A percentile compares a stretch with the other conserved stretches of the same genome.
These are phyloP conservation scores for Acanthornis magna DNA, from an alignment of 2,797 vertebrate genomes.

Conservation along the genomic window DNA sequence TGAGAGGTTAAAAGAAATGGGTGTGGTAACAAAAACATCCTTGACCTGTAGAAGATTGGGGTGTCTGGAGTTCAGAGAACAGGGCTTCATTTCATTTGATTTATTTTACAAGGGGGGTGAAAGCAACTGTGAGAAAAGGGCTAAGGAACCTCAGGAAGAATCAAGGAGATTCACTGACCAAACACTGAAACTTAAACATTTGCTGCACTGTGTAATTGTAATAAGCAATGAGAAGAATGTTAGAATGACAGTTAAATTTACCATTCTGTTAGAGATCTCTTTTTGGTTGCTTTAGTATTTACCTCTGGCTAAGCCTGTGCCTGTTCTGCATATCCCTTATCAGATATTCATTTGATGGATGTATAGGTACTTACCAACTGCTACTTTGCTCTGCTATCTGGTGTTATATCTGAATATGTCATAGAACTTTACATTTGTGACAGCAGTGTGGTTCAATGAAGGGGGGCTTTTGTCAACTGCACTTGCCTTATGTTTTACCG, in stretches of 20 bases:
- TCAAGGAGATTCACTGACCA: neutral
- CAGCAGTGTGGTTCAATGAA: neutral
- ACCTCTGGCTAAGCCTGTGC: neutral
- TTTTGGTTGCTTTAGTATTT: neutral
- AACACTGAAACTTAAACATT: neutral
- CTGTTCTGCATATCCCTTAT: neutral
- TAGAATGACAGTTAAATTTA: neutral
- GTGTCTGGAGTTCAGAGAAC: neutral
- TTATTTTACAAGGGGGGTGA: neutral
- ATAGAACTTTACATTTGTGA: neutral
- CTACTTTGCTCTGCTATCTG: neutral
- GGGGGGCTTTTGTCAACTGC: neutral
- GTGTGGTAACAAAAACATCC: conserved; percentile 8
- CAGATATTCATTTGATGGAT: neutral
- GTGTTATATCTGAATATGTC: neutral
- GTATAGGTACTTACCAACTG: neutral
- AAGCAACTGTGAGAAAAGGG: neutral
- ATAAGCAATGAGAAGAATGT: neutral
- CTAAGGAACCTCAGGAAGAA: neutral
- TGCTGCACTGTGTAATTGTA: neutral
- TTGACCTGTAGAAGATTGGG: neutral
- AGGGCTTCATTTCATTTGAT: neutral
- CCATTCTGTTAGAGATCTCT: neutral
- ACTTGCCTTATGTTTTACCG: neutral
- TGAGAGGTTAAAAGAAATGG: conserved; percentile 10